Percentiles rank a stretch among this genome's conserved stretches.
Conservation (phyloP, 2,113 vertebrate genomes). For the Solea senegalensis region DNA sequence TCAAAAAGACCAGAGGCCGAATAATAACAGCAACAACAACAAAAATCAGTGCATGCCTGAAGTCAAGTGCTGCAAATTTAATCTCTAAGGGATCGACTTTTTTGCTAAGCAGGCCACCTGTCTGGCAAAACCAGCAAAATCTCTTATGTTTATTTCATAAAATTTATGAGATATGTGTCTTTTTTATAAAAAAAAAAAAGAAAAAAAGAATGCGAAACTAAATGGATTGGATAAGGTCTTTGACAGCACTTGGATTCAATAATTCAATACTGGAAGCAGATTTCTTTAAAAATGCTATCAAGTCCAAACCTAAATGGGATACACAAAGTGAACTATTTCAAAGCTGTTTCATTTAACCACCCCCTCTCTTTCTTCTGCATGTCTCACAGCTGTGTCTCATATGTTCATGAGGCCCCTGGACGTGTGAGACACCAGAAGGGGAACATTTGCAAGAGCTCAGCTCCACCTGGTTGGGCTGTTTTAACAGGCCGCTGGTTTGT, state of each 20-base stretch:
- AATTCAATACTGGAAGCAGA: slow-evolving; percentile 3
- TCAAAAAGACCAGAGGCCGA: no score
- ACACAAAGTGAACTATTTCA: slow-evolving; percentile 53
- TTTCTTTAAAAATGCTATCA: slow-evolving; percentile 16
- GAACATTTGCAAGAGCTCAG: slow-evolving; percentile 78
- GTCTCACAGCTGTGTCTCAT: slow-evolving; percentile 81
- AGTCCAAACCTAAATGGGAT: slow-evolving; percentile 38
- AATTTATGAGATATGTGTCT: neutral
- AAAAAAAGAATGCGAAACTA: neutral
- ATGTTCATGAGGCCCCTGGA: slow-evolving; percentile 77
- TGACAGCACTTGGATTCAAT: slow-evolving; percentile 3
- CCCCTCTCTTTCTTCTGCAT: slow-evolving; percentile 59
- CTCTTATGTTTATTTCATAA: neutral
- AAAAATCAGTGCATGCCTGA: no score
- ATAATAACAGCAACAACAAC: no score
- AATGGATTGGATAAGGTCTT: neutral
- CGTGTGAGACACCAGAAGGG: slow-evolving; percentile 76
- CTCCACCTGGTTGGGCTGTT: slow-evolving; percentile 79
- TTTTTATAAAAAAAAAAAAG: no score
- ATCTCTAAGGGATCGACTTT: no score
- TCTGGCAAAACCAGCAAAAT: neutral
- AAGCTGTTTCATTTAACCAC: slow-evolving; percentile 54
- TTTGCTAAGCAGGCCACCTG: neutral
- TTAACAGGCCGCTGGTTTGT: slow-evolving; percentile 73
- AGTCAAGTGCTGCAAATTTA: no score